Conservation (phyloP, 2,797 vertebrate species). For the Acanthiza pusilla region DNA sequence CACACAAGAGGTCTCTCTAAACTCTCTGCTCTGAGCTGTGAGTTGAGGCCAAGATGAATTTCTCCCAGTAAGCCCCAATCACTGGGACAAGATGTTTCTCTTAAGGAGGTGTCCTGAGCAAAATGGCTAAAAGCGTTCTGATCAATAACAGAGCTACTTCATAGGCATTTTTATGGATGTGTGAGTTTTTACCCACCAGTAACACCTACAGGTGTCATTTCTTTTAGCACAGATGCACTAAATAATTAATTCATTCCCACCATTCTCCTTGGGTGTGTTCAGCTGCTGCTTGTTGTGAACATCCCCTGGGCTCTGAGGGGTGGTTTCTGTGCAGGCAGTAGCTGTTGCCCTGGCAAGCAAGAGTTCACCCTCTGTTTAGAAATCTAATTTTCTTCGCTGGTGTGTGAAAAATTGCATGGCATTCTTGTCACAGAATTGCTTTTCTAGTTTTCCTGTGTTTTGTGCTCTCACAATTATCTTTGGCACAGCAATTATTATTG, state of each 20-base stretch:
- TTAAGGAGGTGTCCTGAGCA: neutral
- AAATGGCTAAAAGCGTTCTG: neutral
- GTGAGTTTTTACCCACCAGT: neutral
- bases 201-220: neutral
- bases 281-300: neutral
- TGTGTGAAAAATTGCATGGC: neutral
- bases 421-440: neutral
- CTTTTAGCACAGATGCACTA: neutral
- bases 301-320: neutral
- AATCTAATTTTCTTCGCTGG: constrained; percentile 22
- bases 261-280: neutral
- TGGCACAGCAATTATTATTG: neutral
- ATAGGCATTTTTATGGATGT: neutral
- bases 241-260: neutral
- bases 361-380: neutral
- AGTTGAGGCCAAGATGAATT: neutral
- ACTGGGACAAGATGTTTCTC: neutral
- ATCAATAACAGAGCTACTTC: neutral
- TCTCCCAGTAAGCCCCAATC: neutral
- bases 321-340: neutral
- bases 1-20: neutral
- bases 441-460: neutral
- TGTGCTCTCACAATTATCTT: neutral
- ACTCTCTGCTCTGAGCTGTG: neutral
- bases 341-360: neutral